phyloP scores from a whole-genome alignment of 2,113 vertebrate genomes.

The Bambusicola thoracicus region DNA sequence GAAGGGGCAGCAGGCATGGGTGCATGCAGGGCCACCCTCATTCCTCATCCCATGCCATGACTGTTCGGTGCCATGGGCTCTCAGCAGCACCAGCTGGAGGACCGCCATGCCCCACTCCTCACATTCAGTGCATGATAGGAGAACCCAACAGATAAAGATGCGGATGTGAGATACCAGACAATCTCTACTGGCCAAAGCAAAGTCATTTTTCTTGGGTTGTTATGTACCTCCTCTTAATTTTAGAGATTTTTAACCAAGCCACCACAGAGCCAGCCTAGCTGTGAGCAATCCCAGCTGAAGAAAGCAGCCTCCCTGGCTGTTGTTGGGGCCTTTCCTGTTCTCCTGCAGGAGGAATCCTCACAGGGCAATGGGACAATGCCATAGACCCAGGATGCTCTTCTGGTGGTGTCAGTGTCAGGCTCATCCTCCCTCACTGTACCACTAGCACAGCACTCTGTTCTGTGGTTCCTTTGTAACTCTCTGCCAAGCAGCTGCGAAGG shows the following conservation, averaged over 20 bases:
- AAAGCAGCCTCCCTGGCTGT: background rate
- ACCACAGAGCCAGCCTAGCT: background rate
- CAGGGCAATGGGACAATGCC: fast-evolving
- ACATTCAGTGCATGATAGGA: background rate
- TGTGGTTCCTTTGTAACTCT: background rate
- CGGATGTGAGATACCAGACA: background rate
- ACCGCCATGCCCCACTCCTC: background rate
- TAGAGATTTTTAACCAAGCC: background rate
- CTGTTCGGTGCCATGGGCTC: background rate
- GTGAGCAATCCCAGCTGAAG: background rate
- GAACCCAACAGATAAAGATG: constrained; percentile 9
- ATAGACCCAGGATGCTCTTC: background rate
- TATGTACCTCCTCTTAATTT: background rate
- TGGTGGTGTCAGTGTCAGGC: no score
- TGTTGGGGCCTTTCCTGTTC: background rate
- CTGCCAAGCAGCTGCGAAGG: background rate
- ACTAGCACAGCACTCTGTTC: background rate
- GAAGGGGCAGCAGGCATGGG: no score
- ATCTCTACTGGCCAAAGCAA: background rate
- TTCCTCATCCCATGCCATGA: background rate
- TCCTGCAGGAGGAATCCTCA: background rate
- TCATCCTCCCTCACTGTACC: background rate
- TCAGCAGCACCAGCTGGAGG: background rate
- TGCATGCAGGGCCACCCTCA: background rate
- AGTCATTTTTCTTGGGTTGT: constrained; percentile 30